Percentiles rank a stretch among this genome's conserved stretches.
Conservation (phyloP, 2,797 vertebrate species). For the Myripristis jacobus region DNA sequence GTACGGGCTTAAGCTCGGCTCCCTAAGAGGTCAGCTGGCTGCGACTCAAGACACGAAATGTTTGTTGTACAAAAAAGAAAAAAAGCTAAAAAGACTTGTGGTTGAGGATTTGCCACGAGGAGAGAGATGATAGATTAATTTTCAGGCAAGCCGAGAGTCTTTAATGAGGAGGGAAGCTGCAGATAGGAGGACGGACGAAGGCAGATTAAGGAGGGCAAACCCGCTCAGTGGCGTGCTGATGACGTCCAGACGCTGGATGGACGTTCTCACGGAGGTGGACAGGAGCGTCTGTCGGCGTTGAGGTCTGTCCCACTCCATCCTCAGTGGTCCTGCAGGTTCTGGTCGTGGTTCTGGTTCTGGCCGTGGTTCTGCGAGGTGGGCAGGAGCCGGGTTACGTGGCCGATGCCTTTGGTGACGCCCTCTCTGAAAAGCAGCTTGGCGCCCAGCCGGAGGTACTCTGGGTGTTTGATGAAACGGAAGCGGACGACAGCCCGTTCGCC, state of each 20-base stretch:
- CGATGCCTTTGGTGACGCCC: constrained; percentile 97
- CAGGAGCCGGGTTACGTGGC: constrained; percentile 93
- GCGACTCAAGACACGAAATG: constrained; percentile 24
- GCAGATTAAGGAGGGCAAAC: constrained; percentile 22
- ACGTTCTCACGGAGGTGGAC: constrained; percentile 13
- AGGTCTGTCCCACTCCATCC: not conserved
- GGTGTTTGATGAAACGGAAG: constrained; percentile 96
- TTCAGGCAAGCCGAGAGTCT: not conserved
- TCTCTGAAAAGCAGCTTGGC: constrained; percentile 97
- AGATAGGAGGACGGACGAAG: constrained; percentile 6
- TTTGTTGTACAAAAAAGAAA: not conserved
- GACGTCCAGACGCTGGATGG: not conserved
- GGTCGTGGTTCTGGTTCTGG: constrained; percentile 66
- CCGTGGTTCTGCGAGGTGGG: constrained; percentile 81
- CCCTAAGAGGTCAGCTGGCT: constrained; percentile 37
- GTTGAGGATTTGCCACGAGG: not conserved
- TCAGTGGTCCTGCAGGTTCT: constrained; percentile 59
- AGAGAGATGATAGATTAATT: constrained; percentile 22
- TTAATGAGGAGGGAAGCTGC: constrained; percentile 11
- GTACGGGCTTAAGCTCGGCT: constrained; percentile 11
- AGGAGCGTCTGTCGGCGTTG: not conserved
- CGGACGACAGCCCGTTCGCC: constrained; percentile 95
- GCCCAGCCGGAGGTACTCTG: constrained; percentile 94
- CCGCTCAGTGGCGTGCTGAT: not conserved
- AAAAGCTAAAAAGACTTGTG: not conserved